These are phyloP conservation scores for Drosophila infuscata DNA, from an alignment of 2,888 invertebrate species.

Conservation along the genomic window DNA sequence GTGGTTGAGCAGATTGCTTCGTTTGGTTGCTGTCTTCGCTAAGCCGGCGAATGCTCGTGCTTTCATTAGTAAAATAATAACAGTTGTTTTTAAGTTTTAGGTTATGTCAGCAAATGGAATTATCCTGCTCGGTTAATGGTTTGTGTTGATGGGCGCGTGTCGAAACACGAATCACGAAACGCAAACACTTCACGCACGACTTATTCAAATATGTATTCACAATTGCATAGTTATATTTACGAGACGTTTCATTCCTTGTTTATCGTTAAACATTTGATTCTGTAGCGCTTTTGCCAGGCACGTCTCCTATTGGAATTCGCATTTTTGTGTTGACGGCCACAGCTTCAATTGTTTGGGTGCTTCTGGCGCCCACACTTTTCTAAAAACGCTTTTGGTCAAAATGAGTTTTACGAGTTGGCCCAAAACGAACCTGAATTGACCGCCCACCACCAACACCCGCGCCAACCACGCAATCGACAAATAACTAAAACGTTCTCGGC, in stretches of 20 bases:
- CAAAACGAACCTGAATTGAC: constrained; percentile 25
- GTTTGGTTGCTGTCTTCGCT: constrained; percentile 33
- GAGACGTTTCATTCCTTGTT: neutral
- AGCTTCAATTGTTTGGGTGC: constrained; percentile 29
- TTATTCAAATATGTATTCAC: neutral
- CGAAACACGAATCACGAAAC: neutral
- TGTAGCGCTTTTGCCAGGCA: neutral
- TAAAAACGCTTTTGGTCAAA: constrained; percentile 72
- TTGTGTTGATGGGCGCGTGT: neutral
- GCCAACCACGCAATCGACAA: constrained; percentile 32
- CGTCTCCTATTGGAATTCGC: constrained; percentile 18
- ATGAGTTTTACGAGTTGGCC: constrained; percentile 72
- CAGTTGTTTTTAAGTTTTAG: constrained; percentile 5
- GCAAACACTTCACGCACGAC: neutral
- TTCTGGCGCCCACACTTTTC: constrained; percentile 47
- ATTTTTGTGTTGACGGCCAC: constrained; percentile 3
- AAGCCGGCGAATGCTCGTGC: constrained; percentile 2
- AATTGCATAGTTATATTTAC: neutral
- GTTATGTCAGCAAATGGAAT: constrained; percentile 6
- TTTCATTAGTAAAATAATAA: neutral
- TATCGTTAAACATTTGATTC: neutral
- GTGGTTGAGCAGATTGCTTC: neutral
- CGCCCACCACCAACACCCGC: constrained; percentile 48
- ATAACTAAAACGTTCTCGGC: constrained; percentile 56
- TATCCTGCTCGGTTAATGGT: neutral